A percentile compares a stretch with the other conserved stretches of the same genome.
phyloP scores from a whole-genome alignment of 2,113 vertebrate species.

The Bubo scandiacus region DNA sequence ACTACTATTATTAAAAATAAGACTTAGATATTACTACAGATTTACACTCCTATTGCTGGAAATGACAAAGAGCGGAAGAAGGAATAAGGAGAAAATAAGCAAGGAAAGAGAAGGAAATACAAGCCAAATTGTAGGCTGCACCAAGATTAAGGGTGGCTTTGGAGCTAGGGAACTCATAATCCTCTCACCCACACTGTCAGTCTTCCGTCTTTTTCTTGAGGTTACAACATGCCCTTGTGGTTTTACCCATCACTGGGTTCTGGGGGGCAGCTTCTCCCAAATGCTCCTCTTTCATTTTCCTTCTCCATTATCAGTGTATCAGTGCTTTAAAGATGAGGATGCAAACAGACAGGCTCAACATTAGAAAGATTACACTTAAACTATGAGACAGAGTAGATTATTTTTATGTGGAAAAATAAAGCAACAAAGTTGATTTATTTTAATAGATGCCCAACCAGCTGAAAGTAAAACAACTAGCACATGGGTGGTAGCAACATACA shows the following conservation, averaged over 20 bases:
- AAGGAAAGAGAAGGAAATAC: neutral
- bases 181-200: neutral
- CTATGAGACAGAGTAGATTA: neutral
- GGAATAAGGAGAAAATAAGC: neutral
- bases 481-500: neutral
- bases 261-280: neutral
- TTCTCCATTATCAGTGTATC: neutral
- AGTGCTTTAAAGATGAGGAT: neutral
- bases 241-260: neutral
- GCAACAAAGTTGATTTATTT: neutral
- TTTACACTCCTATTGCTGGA: neutral
- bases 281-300: neutral
- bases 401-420: neutral
- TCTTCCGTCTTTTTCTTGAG: neutral
- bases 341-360: neutral
- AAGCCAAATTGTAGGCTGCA: neutral
- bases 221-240: rapidly evolving
- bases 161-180: neutral
- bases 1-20: neutral
- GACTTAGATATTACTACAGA: neutral
- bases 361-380: neutral
- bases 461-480: neutral
- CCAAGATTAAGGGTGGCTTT: neutral
- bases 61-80: neutral
- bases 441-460: neutral